Evolutionary conservation across 2,888 invertebrate species (phyloP), one percentile per base, ranked within the genome.

Genomic region (Nebria brevicollis): DNA sequence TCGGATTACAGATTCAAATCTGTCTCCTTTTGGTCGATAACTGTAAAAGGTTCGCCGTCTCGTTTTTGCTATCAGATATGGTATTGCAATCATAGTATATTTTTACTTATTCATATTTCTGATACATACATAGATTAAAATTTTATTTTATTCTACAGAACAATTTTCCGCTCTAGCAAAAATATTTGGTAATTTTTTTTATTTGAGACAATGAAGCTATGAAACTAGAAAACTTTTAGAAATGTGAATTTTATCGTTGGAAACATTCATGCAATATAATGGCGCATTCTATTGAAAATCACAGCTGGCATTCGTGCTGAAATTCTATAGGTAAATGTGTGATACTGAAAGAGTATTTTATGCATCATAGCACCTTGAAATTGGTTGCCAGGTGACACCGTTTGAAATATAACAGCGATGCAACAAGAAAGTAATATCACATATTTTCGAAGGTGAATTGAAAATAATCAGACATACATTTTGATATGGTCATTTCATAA

Each of bases 1-100:
- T 73, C 73, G 73, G 73, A 73, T 77, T 77, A 26, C 72, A 54
- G 72, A 72, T 72, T 77, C 72, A 64, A 72, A 26, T 78, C 41
- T 73, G 66, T 72, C 72, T 78, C 78, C 64, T 34, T 72, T 73
- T 66, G 43, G n/a, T 26, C 25, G 54, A 70, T 70, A 11, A 54
- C 54, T 54, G 54, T 13, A 54, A 54, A 54, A 11, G 54, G 54
- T 11, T 13, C 25, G 34, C 42, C 34, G 34, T 76, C 76, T 10
- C 42, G 20, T 73, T 20, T 73, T 42, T 42, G 26, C 41, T 66
- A 41, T 76, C 66, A 66, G 20, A 42, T 66, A 54, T 1, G 54
- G 54, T 54, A 7, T 54, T 54, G 54, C 54, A 54, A 54, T 54
- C 54, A 54, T 54, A 2, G 54, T 54, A 54, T 54, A 54, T 54